A percentile compares a stretch with the other conserved stretches of the same genome.
phyloP scores from a whole-genome alignment of 1,140 invertebrate genomes.

The Hormaphis cornu region DNA sequence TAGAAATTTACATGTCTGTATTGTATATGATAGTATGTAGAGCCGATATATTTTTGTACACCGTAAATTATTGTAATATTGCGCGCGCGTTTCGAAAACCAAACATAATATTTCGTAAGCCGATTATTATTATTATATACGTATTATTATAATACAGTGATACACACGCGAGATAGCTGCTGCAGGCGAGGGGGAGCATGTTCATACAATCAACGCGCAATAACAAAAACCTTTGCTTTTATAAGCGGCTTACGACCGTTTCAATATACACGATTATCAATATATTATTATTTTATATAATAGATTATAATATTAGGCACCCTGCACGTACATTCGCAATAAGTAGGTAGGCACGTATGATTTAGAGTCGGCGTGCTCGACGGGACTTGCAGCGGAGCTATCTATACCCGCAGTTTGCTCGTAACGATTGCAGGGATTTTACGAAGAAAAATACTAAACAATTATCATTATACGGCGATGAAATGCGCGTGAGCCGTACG shows the following conservation, averaged over 20 bases:
- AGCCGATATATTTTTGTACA: too few species aligned
- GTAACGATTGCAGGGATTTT: too few species aligned
- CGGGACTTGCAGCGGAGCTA: too few species aligned
- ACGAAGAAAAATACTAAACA: too few species aligned
- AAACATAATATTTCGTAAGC: constrained; percentile 11
- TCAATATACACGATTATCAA: constrained; percentile 4
- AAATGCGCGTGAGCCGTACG: too few species aligned
- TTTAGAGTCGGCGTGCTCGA: too few species aligned
- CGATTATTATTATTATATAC: constrained; percentile 2
- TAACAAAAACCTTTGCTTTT: constrained; percentile 24
- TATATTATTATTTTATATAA: background rate
- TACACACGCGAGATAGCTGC: background rate
- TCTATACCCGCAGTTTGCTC: too few species aligned
- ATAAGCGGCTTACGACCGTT: constrained; percentile 13
- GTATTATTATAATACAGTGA: background rate
- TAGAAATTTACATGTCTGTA: background rate
- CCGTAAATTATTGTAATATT: too few species aligned
- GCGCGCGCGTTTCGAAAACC: background rate
- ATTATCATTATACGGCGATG: too few species aligned
- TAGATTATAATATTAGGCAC: too few species aligned
- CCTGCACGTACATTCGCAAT: background rate
- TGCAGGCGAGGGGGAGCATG: background rate
- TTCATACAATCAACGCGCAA: constrained; percentile 31
- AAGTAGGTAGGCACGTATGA: background rate
- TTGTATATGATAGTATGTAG: too few species aligned